A percentile compares a stretch with the other conserved stretches of the same genome.
These are phyloP conservation scores for Eudemis profundana DNA, from an alignment of 2,888 invertebrate genomes.

Conservation along the genomic window DNA sequence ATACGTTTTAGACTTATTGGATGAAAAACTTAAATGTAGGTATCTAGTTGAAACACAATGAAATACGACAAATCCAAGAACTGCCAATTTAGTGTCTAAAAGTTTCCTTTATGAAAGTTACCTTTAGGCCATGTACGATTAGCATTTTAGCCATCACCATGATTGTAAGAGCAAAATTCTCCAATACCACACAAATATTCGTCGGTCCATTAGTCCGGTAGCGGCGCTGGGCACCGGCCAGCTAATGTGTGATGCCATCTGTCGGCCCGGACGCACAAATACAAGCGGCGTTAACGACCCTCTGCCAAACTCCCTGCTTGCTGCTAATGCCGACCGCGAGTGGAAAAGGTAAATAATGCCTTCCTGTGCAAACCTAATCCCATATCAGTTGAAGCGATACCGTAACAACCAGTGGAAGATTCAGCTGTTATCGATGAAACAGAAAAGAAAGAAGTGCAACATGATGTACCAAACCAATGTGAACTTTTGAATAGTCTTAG, in stretches of 20 bases:
- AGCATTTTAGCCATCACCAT: not conserved
- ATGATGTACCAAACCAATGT: too few relatives aligned
- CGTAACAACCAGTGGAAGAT: too few relatives aligned
- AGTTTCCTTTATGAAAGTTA: too few relatives aligned
- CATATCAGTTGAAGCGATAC: not conserved
- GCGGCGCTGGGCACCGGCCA: not conserved
- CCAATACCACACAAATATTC: not conserved
- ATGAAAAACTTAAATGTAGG: too few relatives aligned
- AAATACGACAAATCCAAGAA: too few relatives aligned
- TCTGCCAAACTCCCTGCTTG: too few relatives aligned
- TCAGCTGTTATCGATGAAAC: too few relatives aligned
- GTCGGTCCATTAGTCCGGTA: not conserved
- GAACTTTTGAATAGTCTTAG: too few relatives aligned
- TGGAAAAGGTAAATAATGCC: not conserved
- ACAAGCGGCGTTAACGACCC: conserved; percentile 20
- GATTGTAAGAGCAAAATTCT: not conserved
- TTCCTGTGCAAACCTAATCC: not conserved
- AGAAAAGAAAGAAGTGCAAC: too few relatives aligned
- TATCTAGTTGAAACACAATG: too few relatives aligned
- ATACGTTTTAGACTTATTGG: too few relatives aligned
- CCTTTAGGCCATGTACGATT: not conserved
- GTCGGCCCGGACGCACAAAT: conserved; percentile 11
- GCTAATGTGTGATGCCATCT: conserved; percentile 14
- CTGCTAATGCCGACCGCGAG: not conserved
- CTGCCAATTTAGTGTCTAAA: too few relatives aligned